Conservation (phyloP, 2,113 vertebrate species). For the Aythya baeri region DNA sequence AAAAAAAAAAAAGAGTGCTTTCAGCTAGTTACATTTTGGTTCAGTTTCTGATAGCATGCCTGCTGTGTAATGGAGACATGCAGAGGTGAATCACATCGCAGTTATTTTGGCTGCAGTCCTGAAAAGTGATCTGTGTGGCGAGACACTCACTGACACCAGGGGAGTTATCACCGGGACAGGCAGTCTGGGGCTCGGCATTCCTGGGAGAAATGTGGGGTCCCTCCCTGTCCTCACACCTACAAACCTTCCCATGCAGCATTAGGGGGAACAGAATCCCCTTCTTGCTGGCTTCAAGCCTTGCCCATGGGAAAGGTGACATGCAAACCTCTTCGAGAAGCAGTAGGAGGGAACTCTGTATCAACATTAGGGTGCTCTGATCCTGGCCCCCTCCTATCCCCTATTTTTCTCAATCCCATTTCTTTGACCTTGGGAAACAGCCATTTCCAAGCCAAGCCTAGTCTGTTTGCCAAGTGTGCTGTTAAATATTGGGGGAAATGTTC, state of each 20-base stretch:
- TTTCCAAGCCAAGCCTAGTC: not conserved
- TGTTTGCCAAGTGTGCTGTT: not conserved
- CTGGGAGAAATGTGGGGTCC: not conserved
- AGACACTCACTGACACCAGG: not conserved
- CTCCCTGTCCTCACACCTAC: fast-evolving
- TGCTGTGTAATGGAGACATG: not conserved
- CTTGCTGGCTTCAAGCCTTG: not conserved
- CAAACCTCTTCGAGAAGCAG: not conserved
- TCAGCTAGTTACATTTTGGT: not conserved
- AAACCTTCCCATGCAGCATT: not conserved
- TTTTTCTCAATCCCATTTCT: not conserved
- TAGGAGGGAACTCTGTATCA: not conserved
- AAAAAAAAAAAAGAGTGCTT: not conserved
- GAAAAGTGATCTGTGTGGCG: not conserved
- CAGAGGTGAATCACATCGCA: not conserved
- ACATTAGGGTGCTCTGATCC: not conserved
- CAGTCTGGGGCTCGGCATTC: not conserved
- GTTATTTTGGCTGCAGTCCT: not conserved
- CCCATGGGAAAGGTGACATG: fast-evolving
- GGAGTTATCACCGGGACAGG: not conserved
- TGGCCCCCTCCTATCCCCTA: not conserved
- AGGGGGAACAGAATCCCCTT: not conserved
- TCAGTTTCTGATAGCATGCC: not conserved
- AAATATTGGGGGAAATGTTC: slow-evolving; percentile 5
- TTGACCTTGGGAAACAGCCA: not conserved